Base-by-base conservation (phyloP, 2,888 invertebrate genomes). In the Zygothrica quintamaculata region DNA sequence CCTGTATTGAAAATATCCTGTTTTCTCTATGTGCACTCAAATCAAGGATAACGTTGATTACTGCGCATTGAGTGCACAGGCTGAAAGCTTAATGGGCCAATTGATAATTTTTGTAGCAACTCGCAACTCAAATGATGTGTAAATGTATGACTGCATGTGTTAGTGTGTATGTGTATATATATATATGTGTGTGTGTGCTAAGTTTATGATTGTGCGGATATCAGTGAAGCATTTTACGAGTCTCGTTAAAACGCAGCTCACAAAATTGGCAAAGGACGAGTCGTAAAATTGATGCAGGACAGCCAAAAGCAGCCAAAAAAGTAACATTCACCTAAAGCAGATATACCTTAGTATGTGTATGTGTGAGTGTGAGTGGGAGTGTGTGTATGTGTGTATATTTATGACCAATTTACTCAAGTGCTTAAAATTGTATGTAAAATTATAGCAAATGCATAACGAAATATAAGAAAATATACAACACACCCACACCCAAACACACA, bases 361-460 rank as follows among this genome's bases (percentile, higher is more conserved):
- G 3, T 22, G 25, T 36, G 26, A 29, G 26, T 50, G 34, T 40
- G 11, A 40, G 11, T 36, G 29, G 40, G 26, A 55, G 11, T 44
- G 11, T 36, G 29, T 43, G 26, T 57, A 18, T 48, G 36, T 51
- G 50, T 44, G 18, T 57, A 56, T 84, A 77, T 82, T 82, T 82
- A 84, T 77, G 79, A 75, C 68, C 85, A 82, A 84, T 82, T 81
- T 79, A 66, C 64, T 67, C 62, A 57, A 84, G 84, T 81, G 84
- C 84, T 84, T 84, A 77, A 84, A 82, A 81, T 74, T 78, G 78
- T 81, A 84, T 81, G 81, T 78, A 68, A 76, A 84, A 76, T 74
- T 67, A 62, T 61, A 67, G 62, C 48, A 71, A 65, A 65, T 55
- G 65, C 65, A 73, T 56, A 57, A 15, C 60, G 61, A 64, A 69